Base-by-base conservation (phyloP, 2,113 vertebrate genomes). In the Otolemur garnettii region DNA sequence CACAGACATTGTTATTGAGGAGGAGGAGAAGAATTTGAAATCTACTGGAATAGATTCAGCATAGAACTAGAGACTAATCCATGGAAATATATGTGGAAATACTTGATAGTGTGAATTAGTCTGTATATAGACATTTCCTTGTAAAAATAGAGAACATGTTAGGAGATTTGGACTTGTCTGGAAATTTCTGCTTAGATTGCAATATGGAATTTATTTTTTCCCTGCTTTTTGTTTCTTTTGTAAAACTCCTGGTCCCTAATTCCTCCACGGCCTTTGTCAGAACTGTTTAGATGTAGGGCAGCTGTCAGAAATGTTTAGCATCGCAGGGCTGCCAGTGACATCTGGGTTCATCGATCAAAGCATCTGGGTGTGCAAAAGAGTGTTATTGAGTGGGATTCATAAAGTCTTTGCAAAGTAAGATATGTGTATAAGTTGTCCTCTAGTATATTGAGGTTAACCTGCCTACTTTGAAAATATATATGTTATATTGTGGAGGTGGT, bases 211-310 rank as follows among this genome's bases (percentile, higher is more conserved):
- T 80, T 55, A n/a, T 96, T 95, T 95, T 59, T 24, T 74, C 33
- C 26, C 15, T 97, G 92, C 64, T 92, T 93, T 94, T 90, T 53
- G 79, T 90, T 97, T 94, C 55, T 94, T 80, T 94, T 92, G 17
- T 33, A 60, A 90, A 87, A 30, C 26, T 85, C 68, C 62, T 24
- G 24, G 24, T 84, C 74, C 55, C n/a, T 15, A 30, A 0, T 13
- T 93, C 82, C 21, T 91, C 71, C 38, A 50, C 95, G 72, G 50
- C 33, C 42, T 81, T 50, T 80, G 78, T 80, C 38, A 28, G 60
- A 87, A 72, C 24, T 74, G 42, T 82, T 95, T 72, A 78, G 81
- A 93, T 88, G 24, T 82, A 82, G 74, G 81, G 53, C 81, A 79
- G 35, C 88, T 95, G 92, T 95, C 90, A 97, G 88, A 87, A 96